phyloP scores from a whole-genome alignment of 2,113 vertebrate genomes.

The Cebidichthys violaceus region DNA sequence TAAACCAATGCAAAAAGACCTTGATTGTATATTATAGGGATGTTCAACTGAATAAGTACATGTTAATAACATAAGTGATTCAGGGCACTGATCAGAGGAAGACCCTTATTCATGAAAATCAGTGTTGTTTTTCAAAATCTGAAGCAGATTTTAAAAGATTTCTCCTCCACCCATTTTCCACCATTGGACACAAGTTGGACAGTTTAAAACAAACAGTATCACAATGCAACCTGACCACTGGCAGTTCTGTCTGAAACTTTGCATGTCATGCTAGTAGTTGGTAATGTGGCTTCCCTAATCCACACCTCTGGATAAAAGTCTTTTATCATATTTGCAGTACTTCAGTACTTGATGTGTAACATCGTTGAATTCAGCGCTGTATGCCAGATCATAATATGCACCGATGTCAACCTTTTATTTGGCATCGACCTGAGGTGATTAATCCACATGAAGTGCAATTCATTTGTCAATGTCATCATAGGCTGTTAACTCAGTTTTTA shows the following conservation, averaged over 20 bases:
- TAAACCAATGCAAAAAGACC: not conserved
- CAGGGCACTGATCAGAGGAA: not conserved
- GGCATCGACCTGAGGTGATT: not conserved
- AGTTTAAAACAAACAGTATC: not conserved
- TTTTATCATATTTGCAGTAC: not conserved
- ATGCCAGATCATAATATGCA: not conserved
- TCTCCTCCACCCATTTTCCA: not conserved
- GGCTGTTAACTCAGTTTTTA: not conserved
- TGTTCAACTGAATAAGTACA: not conserved
- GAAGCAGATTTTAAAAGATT: not conserved
- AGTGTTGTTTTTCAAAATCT: no score
- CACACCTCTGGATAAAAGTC: not conserved
- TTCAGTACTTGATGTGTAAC: not conserved
- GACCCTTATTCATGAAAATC: not conserved
- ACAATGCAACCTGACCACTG: not conserved
- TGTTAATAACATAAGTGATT: not conserved
- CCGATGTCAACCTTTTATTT: not conserved
- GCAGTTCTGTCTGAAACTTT: not conserved
- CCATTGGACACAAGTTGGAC: not conserved
- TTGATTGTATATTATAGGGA: not conserved
- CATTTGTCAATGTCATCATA: not conserved
- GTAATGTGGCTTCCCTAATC: no score
- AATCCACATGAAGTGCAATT: not conserved
- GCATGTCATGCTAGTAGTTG: not conserved
- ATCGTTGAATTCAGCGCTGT: no score